Conservation (phyloP, 2,113 vertebrate genomes). For the Thamnophis sirtalis region DNA sequence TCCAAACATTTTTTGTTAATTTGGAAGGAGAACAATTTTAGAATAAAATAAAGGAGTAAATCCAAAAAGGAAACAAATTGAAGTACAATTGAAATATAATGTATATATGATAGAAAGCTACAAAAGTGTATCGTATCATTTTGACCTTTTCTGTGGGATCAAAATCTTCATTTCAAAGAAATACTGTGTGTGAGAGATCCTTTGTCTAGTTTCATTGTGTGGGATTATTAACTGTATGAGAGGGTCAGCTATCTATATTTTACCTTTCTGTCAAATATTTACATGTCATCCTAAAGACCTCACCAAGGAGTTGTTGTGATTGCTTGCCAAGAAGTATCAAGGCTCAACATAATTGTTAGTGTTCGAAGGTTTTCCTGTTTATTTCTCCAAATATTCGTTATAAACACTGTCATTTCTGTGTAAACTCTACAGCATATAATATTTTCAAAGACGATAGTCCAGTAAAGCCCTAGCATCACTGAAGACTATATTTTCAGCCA, state of each 20-base stretch:
- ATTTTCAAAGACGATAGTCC: constrained; percentile 63
- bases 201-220: constrained; percentile 54
- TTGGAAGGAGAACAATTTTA: background rate
- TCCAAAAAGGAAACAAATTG: background rate
- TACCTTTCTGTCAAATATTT: constrained; percentile 79
- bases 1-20: background rate
- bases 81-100: background rate
- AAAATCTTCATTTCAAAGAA: constrained; percentile 2
- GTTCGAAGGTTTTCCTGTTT: constrained; percentile 79
- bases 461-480: constrained; percentile 56
- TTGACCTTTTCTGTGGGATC: background rate
- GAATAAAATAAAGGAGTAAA: background rate
- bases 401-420: constrained; percentile 79
- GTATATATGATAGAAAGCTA: background rate
- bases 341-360: constrained; percentile 76
- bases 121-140: background rate
- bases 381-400: constrained; percentile 74
- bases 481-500: constrained; percentile 58
- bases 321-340: constrained; percentile 75
- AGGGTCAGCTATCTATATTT: constrained; percentile 67
- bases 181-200: constrained; percentile 25
- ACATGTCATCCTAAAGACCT: constrained; percentile 63
- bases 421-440: constrained; percentile 69
- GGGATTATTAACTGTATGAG: constrained; percentile 62
- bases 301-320: constrained; percentile 73